Conservation (phyloP, 2,113 vertebrate genomes). For the Talpa occidentalis region DNA sequence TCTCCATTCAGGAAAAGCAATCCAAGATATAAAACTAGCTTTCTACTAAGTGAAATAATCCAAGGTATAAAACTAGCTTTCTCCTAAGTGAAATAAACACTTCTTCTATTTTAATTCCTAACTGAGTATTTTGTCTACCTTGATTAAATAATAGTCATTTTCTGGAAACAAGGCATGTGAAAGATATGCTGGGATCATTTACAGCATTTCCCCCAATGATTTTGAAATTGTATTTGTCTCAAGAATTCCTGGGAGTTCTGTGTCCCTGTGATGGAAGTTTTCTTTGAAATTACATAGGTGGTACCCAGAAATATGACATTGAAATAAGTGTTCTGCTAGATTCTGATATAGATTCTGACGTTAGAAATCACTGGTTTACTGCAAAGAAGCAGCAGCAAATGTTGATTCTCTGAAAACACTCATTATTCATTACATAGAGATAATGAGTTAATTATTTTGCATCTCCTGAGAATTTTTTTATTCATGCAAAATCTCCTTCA, state of each 20-base stretch:
- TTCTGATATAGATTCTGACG: neutral
- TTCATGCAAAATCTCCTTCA: neutral
- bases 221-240: neutral
- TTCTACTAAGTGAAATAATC: neutral
- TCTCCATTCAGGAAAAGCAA: slow-evolving; percentile 30
- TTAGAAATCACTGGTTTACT: neutral
- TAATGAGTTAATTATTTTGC: neutral
- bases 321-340: neutral
- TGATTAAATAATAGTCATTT: neutral
- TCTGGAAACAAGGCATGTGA: neutral
- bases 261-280: neutral
- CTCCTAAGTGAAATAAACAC: neutral
- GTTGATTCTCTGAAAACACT: neutral
- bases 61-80: neutral
- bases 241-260: neutral
- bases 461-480: neutral
- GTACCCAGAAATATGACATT: neutral
- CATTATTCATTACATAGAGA: neutral
- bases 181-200: neutral
- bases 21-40: neutral
- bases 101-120: neutral
- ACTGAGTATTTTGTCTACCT: neutral
- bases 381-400: neutral
- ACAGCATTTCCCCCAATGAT: neutral
- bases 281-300: neutral